Conservation (phyloP, 1,140 invertebrate species). For the Steinernema khuongi region DNA sequence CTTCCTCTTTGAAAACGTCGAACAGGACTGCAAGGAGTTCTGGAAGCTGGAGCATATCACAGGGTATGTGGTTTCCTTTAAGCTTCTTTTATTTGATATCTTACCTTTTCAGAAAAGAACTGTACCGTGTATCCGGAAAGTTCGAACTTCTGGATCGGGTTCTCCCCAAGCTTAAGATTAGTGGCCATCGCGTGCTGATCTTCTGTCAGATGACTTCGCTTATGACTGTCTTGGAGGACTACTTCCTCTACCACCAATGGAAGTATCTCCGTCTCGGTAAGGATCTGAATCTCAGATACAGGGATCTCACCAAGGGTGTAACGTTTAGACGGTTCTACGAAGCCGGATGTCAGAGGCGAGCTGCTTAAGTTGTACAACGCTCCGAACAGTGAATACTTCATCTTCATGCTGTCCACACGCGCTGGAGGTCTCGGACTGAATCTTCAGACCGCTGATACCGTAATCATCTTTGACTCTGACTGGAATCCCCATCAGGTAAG, state of each 20-base stretch:
- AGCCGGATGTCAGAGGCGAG: slow-evolving; percentile 90
- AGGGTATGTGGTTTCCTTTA: slow-evolving; percentile 25
- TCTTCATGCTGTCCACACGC: slow-evolving; percentile 89
- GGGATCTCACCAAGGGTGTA: too few species aligned
- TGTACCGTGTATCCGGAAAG: slow-evolving; percentile 88
- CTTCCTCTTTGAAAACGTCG: slow-evolving; percentile 95
- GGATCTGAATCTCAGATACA: too few species aligned
- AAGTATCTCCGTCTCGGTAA: slow-evolving; percentile 98
- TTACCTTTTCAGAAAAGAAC: slow-evolving; percentile 69
- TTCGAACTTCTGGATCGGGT: slow-evolving; percentile 87
- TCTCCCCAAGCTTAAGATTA: slow-evolving; percentile 79
- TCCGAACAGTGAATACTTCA: slow-evolving; percentile 80
- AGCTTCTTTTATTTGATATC: too few species aligned
- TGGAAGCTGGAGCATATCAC: slow-evolving; percentile 61
- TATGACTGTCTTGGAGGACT: slow-evolving; percentile 97
- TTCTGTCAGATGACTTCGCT: slow-evolving; percentile 85
- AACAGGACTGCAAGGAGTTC: slow-evolving; percentile 69
- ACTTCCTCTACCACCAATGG: slow-evolving; percentile 90
- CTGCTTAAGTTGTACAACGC: slow-evolving; percentile 85
- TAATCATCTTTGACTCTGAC: slow-evolving; percentile 97
- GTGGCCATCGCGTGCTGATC: slow-evolving; percentile 91
- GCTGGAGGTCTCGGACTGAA: slow-evolving; percentile 95
- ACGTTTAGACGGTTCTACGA: slow-evolving; percentile 96
- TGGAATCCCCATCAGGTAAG: slow-evolving; percentile 82
- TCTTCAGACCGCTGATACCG: slow-evolving; percentile 94